Evolutionary conservation across 2,888 invertebrate species (phyloP).

Genomic region (Dynastes hyllus): DNA sequence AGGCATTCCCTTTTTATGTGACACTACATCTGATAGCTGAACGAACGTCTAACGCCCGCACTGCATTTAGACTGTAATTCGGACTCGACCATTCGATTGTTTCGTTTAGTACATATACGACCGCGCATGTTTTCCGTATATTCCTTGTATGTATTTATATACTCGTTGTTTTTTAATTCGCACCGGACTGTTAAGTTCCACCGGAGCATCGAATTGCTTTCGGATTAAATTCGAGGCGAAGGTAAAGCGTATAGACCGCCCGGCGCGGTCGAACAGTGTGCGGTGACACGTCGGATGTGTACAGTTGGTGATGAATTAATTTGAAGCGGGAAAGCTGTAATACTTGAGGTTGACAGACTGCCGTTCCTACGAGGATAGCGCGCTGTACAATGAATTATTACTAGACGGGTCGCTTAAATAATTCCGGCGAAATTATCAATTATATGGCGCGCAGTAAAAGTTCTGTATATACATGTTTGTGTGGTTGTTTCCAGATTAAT

Average conservation of each 20-base stretch:
- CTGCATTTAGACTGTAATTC: too few species aligned
- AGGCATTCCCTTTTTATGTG: too few species aligned
- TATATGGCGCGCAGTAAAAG: constrained; percentile 4
- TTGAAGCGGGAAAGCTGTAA: constrained; percentile 39
- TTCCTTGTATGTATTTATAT: too few species aligned
- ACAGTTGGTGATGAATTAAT: constrained; percentile 45
- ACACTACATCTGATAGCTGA: too few species aligned
- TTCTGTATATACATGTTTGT: neutral
- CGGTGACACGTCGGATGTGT: constrained; percentile 42
- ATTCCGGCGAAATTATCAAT: constrained; percentile 28
- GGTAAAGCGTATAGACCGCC: constrained; percentile 8
- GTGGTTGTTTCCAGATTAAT: neutral
- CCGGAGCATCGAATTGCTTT: neutral
- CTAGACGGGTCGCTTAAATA: constrained; percentile 8
- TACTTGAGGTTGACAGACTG: constrained; percentile 41
- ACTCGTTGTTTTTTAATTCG: too few species aligned
- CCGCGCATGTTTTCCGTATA: too few species aligned
- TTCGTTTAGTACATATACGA: too few species aligned
- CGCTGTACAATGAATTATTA: constrained; percentile 23
- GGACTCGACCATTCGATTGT: too few species aligned
- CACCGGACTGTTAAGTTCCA: neutral
- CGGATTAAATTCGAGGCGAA: constrained; percentile 27
- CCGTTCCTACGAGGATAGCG: constrained; percentile 2
- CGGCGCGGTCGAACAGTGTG: constrained; percentile 24
- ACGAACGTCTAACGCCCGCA: too few species aligned